phyloP scores from a whole-genome alignment of 2,113 vertebrate species.

The Argyrosomus japonicus region DNA sequence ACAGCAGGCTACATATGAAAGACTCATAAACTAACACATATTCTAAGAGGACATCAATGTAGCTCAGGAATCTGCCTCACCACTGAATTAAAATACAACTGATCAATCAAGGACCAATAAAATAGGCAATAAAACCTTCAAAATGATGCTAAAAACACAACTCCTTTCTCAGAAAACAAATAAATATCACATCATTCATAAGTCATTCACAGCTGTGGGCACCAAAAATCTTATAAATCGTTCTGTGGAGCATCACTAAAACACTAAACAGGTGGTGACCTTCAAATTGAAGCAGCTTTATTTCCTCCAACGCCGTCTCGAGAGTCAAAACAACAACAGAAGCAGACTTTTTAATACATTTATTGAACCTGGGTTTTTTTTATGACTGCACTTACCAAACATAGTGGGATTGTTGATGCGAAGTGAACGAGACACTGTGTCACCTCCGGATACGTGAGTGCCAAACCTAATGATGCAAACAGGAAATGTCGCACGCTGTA shows the following conservation, averaged over 20 bases:
- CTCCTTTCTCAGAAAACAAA: not conserved
- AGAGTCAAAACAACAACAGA: not conserved
- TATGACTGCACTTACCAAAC: constrained; percentile 83
- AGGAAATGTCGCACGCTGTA: not conserved
- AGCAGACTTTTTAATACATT: not conserved
- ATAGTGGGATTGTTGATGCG: constrained; percentile 91
- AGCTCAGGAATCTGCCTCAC: not conserved
- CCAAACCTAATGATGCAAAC: constrained; percentile 87
- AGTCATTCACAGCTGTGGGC: not conserved
- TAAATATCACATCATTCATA: not conserved
- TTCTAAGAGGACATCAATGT: not conserved
- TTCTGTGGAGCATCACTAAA: not conserved
- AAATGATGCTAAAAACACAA: not conserved
- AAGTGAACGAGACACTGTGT: constrained; percentile 85
- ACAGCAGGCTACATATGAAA: not conserved
- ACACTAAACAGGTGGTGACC: not conserved
- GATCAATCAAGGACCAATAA: not conserved
- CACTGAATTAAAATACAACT: not conserved
- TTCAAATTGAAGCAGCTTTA: not conserved
- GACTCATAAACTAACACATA: not conserved
- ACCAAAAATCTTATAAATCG: not conserved
- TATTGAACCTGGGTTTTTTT: not conserved
- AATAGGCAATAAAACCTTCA: not conserved
- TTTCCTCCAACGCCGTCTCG: not conserved
- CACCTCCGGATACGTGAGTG: constrained; percentile 88